Base-by-base conservation (phyloP, 2,888 invertebrate species). In the Amphipoea oculea region DNA sequence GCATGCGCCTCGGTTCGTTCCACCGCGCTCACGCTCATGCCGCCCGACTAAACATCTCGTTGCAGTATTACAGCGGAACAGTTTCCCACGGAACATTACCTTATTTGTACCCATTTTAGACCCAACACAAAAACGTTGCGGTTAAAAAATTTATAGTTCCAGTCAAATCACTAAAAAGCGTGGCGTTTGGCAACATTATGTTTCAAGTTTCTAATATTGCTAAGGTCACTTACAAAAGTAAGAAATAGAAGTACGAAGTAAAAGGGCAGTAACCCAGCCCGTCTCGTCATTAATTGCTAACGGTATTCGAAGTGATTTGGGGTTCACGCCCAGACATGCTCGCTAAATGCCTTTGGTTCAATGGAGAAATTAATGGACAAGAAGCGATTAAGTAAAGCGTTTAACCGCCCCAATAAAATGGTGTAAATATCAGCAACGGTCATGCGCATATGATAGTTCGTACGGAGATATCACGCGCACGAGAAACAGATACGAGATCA, bases 1-100 rank as follows among this genome's bases (percentile, higher is more conserved):
- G 94, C 95, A 95, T 95, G 96, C 90, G 90, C 90, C 83, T 89
- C 93, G 89, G 90, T 96, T 96, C 95, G 96, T 95, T 95, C 95
- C 96, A 94, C 94, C 90, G 89, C 91, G 89, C 90, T 91, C 92
- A 92, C 90, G 92, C 90, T 92, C 93, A 91, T 91, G 91, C 90
- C 88, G 87, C 79, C 83, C 88, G 71, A 89, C 85, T 85, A 79
- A 82, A 78, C 79, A 82, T 82, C 84, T 90, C 85, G 89, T 86
- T 89, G 90, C 89, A 89, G 88, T 86, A 76, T 77, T 88, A 83
- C 81, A 80, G 79, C 76, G 79, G 84, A 85, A 81, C 83, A 73
- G 84, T 89, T 93, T 94, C 93, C 92, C 93, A 93, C 93, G 92
- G 85, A 89, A 78, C 65, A 87, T 83, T 86, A 76, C 72, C 68